Percentiles rank a stretch among this genome's conserved stretches.
phyloP scores from a whole-genome alignment of 2,888 invertebrate genomes.

The Hedya salicella region DNA sequence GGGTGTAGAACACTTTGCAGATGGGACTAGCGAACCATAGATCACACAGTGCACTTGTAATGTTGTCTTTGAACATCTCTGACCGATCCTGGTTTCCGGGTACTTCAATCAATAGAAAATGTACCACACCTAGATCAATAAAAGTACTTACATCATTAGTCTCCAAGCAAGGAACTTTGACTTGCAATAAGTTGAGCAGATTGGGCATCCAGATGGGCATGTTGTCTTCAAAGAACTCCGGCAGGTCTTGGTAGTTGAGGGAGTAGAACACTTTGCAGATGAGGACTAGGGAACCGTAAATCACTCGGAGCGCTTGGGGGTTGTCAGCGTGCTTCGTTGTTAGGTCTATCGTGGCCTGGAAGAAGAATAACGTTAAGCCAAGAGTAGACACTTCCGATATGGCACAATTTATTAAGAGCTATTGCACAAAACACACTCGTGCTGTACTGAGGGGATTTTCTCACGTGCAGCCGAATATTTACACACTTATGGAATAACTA shows the following conservation, averaged over 20 bases:
- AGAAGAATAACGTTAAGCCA: slow-evolving; percentile 43
- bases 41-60: too few species aligned
- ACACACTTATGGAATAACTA: too few species aligned
- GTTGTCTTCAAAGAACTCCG: slow-evolving; percentile 99
- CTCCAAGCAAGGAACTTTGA: slow-evolving; percentile 90
- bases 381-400: too few species aligned
- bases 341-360: slow-evolving; percentile 93
- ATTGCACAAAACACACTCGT: too few species aligned
- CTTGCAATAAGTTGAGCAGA: slow-evolving; percentile 92
- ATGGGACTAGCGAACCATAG: slow-evolving; percentile 66
- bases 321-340: slow-evolving; percentile 91
- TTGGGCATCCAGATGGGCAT: slow-evolving; percentile 98
- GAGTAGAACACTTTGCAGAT: slow-evolving; percentile 98
- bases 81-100: too few species aligned
- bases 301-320: slow-evolving; percentile 91
- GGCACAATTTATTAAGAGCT: too few species aligned
- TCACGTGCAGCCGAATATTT: too few species aligned
- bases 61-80: too few species aligned
- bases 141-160: slow-evolving; percentile 74
- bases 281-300: slow-evolving; percentile 94
- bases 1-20: slow-evolving; percentile 98
- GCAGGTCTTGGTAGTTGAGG: slow-evolving; percentile 98
- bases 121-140: too few species aligned
- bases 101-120: too few species aligned
- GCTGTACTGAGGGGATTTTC: too few species aligned